These are phyloP conservation scores for Characodon lateralis DNA, from an alignment of 2,797 vertebrate species.

Conservation along the genomic window DNA sequence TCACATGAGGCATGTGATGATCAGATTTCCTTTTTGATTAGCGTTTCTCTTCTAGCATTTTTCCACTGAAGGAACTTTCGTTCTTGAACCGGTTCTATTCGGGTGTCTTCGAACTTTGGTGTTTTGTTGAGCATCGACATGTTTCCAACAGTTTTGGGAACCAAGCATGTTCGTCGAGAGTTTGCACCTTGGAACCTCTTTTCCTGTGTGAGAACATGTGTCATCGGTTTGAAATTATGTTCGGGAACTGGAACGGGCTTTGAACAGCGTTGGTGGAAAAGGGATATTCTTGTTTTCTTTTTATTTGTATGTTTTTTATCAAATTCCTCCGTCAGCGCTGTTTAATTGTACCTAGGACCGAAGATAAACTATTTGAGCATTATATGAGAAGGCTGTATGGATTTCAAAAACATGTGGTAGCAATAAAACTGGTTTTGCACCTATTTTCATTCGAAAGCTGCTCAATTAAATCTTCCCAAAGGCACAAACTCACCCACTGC, in stretches of 20 bases:
- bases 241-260: no score
- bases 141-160: no score
- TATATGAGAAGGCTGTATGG: neutral
- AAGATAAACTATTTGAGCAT: neutral
- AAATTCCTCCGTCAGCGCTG: neutral
- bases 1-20: neutral
- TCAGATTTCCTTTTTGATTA: neutral
- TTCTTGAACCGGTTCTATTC: no score
- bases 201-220: no score
- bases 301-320: neutral
- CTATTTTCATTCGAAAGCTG: neutral
- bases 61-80: no score
- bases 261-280: no score
- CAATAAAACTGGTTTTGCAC: neutral
- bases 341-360: neutral
- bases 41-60: neutral
- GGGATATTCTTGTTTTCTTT: no score
- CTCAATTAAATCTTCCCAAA: neutral
- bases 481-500: neutral
- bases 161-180: no score
- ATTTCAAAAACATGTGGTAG: neutral
- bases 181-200: no score
- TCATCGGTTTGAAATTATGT: no score
- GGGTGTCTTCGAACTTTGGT: no score
- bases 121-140: no score